phyloP scores from a whole-genome alignment of 2,888 invertebrate genomes.

The Aspidapion aeneum region DNA sequence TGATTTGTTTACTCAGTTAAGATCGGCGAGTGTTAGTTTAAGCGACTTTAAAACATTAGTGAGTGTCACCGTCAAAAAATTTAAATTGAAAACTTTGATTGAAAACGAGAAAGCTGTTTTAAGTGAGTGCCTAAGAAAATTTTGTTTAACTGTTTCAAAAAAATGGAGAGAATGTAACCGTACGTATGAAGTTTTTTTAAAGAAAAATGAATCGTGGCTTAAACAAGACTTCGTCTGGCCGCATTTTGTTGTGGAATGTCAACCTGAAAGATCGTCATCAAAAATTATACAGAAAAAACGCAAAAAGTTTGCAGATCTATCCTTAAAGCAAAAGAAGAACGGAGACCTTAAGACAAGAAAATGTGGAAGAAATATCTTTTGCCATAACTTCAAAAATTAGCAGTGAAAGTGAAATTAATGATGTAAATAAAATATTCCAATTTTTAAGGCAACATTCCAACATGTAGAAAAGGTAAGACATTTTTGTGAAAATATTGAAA shows the following conservation, averaged over 20 bases:
- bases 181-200: constrained; percentile 2
- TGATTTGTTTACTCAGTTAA: too few relatives aligned
- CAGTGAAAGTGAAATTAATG: neutral
- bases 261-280: constrained; percentile 6
- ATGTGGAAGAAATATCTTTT: constrained; percentile 8
- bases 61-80: constrained; percentile 1
- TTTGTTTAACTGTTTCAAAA: too few relatives aligned
- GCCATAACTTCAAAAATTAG: constrained; percentile 5
- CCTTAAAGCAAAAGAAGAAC: constrained; percentile 9
- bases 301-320: constrained; percentile 6
- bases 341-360: constrained; percentile 4
- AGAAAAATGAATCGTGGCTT: constrained; percentile 7
- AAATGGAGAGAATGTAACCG: constrained; percentile 8
- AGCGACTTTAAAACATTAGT: constrained; percentile 7
- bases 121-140: constrained; percentile 8
- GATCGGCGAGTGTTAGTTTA: constrained; percentile 6
- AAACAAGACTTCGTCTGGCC: constrained; percentile 8
- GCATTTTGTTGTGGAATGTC: constrained; percentile 6
- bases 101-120: constrained; percentile 2
- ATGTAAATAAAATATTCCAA: constrained; percentile 8
- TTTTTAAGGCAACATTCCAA: constrained; percentile 4
- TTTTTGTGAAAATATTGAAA: constrained; percentile 9
- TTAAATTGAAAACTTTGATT: neutral
- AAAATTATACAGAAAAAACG: constrained; percentile 3
- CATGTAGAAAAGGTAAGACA: constrained; percentile 9